Evolutionary conservation across 2,113 vertebrate genomes (phyloP), one percentile per base, ranked within the genome.

Genomic region (Noturus placidus): DNA sequence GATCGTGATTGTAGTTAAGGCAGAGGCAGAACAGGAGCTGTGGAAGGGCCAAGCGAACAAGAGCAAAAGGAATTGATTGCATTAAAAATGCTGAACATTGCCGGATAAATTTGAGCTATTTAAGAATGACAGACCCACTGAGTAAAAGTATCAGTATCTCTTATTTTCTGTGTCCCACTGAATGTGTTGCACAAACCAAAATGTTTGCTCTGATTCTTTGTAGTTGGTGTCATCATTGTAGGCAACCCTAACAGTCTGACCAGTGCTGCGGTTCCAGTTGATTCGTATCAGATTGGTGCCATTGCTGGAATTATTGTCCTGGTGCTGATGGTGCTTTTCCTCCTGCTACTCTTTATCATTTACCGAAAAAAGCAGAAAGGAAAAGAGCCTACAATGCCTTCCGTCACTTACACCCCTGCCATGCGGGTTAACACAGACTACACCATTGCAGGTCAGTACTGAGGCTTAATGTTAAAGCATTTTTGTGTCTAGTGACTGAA

Each of bases 331-430:
- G 95, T 98, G 77, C 95, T 99, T 86, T 97, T 97, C 89, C 95
- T 99, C 79, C 93, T 99, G 84, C 95, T 96, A 0, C 92, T 99
- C 85, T 98, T 99, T 93, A 91, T 99, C 90, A 94, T 99, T 92
- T 98, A 98, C 91, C 95, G 96, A 90, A 97, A 97, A 38, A 99
- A 97, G 90, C 97, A 98, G 92, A 99, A 98, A 92, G 96, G 96
- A 54, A 99, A 99, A 93, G 97, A 98, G 87, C 93, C 96, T 3
- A 90, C 95, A 69, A 97, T 98, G 97, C 97, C 98, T 0, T 93
- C 97, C 0, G 98, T 99, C 78, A 97, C 96, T 72, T 99, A 99
- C 91, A 97, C 97, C 0, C 97, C 98, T 0, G 97, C 98, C 2
- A 88, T 97, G 94, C 96, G 97, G 88, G 96, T 96, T 87, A 94